Evolutionary conservation across 1,140 invertebrate species (phyloP), one percentile per base, ranked within the genome.

Genomic region (Palaemon carinicauda): DNA sequence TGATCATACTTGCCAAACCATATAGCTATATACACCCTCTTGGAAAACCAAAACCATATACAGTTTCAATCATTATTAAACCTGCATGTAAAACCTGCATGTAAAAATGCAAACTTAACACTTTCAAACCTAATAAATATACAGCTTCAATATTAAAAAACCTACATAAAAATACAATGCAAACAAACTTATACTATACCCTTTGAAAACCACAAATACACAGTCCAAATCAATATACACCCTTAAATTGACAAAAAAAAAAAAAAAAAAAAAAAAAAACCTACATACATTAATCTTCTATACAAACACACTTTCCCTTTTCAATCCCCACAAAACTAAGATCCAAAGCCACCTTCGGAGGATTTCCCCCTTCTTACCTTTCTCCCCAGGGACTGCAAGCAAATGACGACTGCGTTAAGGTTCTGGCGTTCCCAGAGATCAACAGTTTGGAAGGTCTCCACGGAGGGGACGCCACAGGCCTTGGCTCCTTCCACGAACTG

Each of bases 401-500:
- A 98, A 90, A 98, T 97, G 69, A 98, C 96, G 54, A 99, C 98
- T 51, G 97, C 96, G 92, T 97, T 97, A 41, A 99, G 94, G 92
- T 99, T 99, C 92, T 98, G 96, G 91, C 95, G 93, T 92, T 99
- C 98, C 96, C 97, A 98, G 14, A 99, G 93, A 92, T 99, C 98
- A 3, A 98, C 98, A 0, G 98, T 99, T 92, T 99, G 98, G 94
- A 99, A 99, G 51, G 96, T 97, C 92, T 98, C 97, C 92, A 98
- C 96, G 33, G 96, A 94, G 27, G 96, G 97, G 2, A 99, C 98
- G 41, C 98, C 98, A 83, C 98, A 94, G n/a, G 93, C 93, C 90
- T 94, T 95, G 54, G 96, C 96, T 10, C 95, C 95, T 90, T 96
- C 95, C 81, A 99, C 92, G 92, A 99, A 99, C 10, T 94, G 94